A percentile compares a stretch with the other conserved stretches of the same genome.
phyloP scores from a whole-genome alignment of 2,797 vertebrate species.

The Mallotus villosus region DNA sequence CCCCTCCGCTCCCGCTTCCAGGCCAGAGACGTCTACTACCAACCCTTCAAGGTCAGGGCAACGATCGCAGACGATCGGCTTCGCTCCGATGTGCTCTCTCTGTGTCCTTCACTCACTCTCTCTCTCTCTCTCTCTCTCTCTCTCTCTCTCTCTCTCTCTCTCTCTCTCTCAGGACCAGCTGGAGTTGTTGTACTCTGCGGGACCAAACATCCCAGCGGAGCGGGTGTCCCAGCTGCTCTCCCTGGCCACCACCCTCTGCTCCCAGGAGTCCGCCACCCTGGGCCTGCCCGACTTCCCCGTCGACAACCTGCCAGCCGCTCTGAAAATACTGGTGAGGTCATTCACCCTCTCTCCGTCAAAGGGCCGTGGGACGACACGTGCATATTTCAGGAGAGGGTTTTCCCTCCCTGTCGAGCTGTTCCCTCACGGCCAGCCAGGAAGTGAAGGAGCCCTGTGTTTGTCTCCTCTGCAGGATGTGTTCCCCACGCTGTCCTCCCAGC shows the following conservation, averaged over 20 bases:
- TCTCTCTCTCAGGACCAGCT: conserved; percentile 84
- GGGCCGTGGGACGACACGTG: no score
- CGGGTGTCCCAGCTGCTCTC: conserved; percentile 94
- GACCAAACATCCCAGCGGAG: conserved; percentile 84
- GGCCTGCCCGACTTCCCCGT: conserved; percentile 96
- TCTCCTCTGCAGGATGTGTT: conserved; percentile 77
- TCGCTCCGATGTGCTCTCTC: no score
- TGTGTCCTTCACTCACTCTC: background rate
- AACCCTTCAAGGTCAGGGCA: conserved; percentile 88
- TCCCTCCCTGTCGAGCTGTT: no score
- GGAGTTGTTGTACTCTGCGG: conserved; percentile 83
- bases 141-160: no score
- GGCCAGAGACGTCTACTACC: conserved; percentile 92
- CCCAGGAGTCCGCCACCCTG: conserved; percentile 89
- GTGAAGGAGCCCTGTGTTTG: background rate
- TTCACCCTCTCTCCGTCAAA: background rate
- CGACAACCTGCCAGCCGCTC: conserved; percentile 85
- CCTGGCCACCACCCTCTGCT: conserved; percentile 91
- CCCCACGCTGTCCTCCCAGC: conserved; percentile 85
- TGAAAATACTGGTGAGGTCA: conserved; percentile 85
- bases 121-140: background rate
- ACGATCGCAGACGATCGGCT: background rate
- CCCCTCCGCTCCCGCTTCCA: conserved; percentile 97
- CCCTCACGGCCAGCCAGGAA: background rate
- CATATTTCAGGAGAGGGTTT: no score